These are phyloP conservation scores for Meriones psammophilus DNA, from an alignment of 2,797 vertebrate species.

Conservation along the genomic window DNA sequence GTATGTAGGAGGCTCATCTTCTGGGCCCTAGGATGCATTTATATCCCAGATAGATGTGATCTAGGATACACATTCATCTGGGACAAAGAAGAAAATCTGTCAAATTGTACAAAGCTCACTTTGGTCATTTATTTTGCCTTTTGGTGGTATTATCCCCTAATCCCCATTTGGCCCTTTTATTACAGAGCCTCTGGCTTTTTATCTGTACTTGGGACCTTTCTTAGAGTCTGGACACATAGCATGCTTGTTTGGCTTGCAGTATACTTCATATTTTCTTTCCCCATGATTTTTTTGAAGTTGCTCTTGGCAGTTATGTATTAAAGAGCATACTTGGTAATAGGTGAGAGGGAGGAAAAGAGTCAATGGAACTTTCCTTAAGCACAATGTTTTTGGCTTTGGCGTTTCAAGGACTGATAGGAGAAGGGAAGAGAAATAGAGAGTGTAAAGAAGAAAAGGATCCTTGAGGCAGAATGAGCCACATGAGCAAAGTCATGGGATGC, in stretches of 20 bases:
- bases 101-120: background rate
- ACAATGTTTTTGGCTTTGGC: background rate
- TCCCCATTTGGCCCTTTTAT: background rate
- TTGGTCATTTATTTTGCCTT: background rate
- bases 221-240: background rate
- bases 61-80: background rate
- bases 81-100: background rate
- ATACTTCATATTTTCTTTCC: background rate
- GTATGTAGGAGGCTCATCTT: background rate
- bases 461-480: background rate
- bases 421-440: background rate
- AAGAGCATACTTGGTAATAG: background rate
- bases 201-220: background rate
- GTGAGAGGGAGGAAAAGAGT: background rate
- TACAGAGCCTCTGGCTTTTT: background rate
- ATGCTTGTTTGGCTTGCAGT: background rate
- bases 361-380: background rate
- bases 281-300: slow-evolving; percentile 8
- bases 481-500: background rate
- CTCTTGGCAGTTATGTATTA: background rate
- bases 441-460: background rate
- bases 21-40: background rate
- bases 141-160: background rate
- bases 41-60: background rate
- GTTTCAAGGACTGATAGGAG: background rate